phyloP scores from a whole-genome alignment of 2,797 vertebrate genomes.

The Melanitta fusca region DNA sequence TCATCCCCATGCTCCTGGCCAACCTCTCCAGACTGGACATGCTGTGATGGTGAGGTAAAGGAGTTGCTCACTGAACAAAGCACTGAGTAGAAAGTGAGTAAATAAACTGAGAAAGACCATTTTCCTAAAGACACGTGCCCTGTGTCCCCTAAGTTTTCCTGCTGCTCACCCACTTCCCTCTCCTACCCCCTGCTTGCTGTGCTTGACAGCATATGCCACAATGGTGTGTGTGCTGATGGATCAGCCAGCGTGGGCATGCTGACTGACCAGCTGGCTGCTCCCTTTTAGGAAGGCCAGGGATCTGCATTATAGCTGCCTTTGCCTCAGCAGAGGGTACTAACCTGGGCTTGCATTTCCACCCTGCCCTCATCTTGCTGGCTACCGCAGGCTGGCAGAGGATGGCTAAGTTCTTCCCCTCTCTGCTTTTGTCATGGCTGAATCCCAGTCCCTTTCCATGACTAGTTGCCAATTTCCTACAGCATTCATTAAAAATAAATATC shows the following conservation, averaged over 20 bases:
- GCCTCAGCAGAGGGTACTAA: background rate
- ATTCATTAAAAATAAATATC: background rate
- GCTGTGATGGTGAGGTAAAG: fast-evolving
- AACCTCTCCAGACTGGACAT: background rate
- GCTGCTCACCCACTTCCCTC: background rate
- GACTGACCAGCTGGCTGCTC: background rate
- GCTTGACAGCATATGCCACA: background rate
- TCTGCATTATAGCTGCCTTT: background rate
- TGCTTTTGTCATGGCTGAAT: background rate
- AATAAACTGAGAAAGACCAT: background rate
- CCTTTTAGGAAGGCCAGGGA: background rate
- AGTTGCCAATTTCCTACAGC: background rate
- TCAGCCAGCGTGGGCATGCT: fast-evolving
- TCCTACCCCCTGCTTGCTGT: background rate
- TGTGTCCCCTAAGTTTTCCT: background rate
- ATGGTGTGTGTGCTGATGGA: background rate
- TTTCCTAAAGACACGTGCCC: background rate
- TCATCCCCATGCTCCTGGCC: background rate
- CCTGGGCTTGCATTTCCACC: background rate
- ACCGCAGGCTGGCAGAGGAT: background rate
- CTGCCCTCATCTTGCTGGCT: background rate
- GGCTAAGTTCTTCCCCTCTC: background rate
- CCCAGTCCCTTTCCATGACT: background rate
- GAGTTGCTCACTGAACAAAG: background rate
- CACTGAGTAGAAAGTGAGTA: background rate